A percentile compares a stretch with the other conserved stretches of the same genome.
Conservation (phyloP, 1,140 invertebrate genomes). For the Drosophila leontia region DNA sequence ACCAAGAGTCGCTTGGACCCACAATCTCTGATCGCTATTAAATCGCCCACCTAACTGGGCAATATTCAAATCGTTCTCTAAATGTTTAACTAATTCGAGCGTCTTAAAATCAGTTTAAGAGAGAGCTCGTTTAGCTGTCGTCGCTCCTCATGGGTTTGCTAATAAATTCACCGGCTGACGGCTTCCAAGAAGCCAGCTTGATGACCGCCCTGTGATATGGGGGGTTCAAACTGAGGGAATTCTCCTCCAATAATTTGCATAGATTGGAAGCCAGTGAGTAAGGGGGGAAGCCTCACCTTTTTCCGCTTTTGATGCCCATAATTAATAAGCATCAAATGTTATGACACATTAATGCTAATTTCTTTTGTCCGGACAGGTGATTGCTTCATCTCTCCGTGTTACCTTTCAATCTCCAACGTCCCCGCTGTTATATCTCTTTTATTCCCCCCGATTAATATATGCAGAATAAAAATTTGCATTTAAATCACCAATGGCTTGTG, state of each 20-base stretch:
- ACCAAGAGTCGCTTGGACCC: neutral
- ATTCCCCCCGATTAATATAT: slow-evolving; percentile 63
- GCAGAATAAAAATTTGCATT: slow-evolving; percentile 75
- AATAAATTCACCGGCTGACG: slow-evolving; percentile 42
- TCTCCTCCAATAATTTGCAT: slow-evolving; percentile 44
- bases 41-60: slow-evolving; percentile 14
- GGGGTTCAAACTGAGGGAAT: neutral
- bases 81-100: slow-evolving; percentile 33
- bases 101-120: slow-evolving; percentile 34
- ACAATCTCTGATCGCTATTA: neutral
- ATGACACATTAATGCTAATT: slow-evolving; percentile 78
- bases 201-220: slow-evolving; percentile 18
- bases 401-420: slow-evolving; percentile 5
- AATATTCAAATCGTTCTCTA: slow-evolving; percentile 37
- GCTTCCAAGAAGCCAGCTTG: slow-evolving; percentile 44
- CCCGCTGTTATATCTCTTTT: slow-evolving; percentile 12
- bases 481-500: slow-evolving; percentile 48
- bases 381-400: slow-evolving; percentile 57
- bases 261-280: slow-evolving; percentile 23
- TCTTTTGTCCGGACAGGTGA: slow-evolving; percentile 48
- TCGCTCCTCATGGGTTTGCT: slow-evolving; percentile 12
- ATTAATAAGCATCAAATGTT: slow-evolving; percentile 75
- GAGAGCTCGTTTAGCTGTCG: slow-evolving; percentile 26
- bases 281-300: slow-evolving; percentile 4
- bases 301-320: slow-evolving; percentile 47